These are phyloP conservation scores for Netelia inedita DNA, from an alignment of 2,888 invertebrate species.

Conservation along the genomic window DNA sequence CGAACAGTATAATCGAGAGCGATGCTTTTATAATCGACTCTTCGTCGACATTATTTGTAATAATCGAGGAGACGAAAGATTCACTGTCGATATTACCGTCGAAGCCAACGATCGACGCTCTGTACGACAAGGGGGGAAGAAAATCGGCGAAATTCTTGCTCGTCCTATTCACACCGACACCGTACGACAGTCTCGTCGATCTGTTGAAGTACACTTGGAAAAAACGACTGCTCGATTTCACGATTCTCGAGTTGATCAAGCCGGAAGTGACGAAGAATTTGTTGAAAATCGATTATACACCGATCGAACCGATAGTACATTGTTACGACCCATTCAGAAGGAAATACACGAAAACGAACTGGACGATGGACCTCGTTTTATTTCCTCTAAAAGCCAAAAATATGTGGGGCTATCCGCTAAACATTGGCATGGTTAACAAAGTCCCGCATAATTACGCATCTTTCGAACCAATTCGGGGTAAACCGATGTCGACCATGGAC, in stretches of 20 bases:
- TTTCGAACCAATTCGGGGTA: neutral
- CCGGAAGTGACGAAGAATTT: slow-evolving; percentile 1
- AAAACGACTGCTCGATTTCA: slow-evolving; percentile 59
- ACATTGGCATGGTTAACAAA: neutral
- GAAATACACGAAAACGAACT: slow-evolving; percentile 30
- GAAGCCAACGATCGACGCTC: slow-evolving; percentile 29
- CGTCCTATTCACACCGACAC: slow-evolving; percentile 21
- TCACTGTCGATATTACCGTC: neutral
- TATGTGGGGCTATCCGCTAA: slow-evolving; percentile 67
- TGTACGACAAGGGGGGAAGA: slow-evolving; percentile 9
- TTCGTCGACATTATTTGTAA: slow-evolving; percentile 32
- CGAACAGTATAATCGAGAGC: neutral
- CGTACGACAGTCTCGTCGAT: slow-evolving; percentile 44
- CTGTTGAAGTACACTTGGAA: slow-evolving; percentile 63
- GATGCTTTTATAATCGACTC: neutral
- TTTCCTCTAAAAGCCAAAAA: slow-evolving; percentile 69
- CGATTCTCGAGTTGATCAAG: slow-evolving; percentile 62
- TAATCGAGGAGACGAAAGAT: slow-evolving; percentile 16
- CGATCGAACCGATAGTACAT: slow-evolving; percentile 53
- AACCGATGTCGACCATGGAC: neutral
- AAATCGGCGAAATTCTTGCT: slow-evolving; percentile 45
- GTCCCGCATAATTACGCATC: slow-evolving; percentile 17
- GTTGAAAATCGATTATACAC: neutral
- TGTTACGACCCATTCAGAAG: slow-evolving; percentile 70
- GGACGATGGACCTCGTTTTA: slow-evolving; percentile 38